Evolutionary conservation across 2,888 invertebrate genomes (phyloP).

Genomic region (Congeria kusceri): DNA sequence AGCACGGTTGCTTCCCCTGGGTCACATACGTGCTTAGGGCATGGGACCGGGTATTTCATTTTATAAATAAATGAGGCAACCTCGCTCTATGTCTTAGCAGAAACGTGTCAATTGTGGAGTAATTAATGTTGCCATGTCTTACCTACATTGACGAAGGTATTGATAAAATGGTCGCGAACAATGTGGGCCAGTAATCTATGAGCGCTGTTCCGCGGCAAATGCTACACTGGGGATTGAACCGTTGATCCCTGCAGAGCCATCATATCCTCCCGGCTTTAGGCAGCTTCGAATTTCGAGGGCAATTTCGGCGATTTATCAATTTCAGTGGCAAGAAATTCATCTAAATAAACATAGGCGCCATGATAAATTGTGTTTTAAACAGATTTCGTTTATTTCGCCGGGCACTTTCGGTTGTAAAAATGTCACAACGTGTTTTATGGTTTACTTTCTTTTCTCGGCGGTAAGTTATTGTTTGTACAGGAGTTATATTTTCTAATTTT

Average conservation of each 20-base stretch:
- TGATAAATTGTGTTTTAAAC: slow-evolving; percentile 63
- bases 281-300: background rate
- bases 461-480: slow-evolving; percentile 1
- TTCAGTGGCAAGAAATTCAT: slow-evolving; percentile 53
- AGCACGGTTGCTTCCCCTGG: too few relatives aligned
- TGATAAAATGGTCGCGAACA: slow-evolving; percentile 49
- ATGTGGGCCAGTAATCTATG: slow-evolving; percentile 44
- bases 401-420: slow-evolving; percentile 49
- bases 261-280: slow-evolving; percentile 51
- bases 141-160: slow-evolving; percentile 37
- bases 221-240: slow-evolving; percentile 45
- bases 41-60: too few relatives aligned
- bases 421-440: slow-evolving; percentile 44
- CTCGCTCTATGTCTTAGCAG: slow-evolving; percentile 9
- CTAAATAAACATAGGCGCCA: slow-evolving; percentile 49
- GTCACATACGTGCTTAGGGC: too few relatives aligned
- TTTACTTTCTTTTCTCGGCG: background rate
- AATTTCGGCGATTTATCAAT: slow-evolving; percentile 56
- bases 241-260: slow-evolving; percentile 31
- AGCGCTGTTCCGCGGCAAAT: slow-evolving; percentile 29
- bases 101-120: slow-evolving; percentile 58
- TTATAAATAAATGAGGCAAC: background rate
- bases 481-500: slow-evolving; percentile 13
- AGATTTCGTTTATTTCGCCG: slow-evolving; percentile 33
- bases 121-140: slow-evolving; percentile 60